Conservation (phyloP, 2,888 invertebrate genomes). For the Drosophila emarginata region DNA sequence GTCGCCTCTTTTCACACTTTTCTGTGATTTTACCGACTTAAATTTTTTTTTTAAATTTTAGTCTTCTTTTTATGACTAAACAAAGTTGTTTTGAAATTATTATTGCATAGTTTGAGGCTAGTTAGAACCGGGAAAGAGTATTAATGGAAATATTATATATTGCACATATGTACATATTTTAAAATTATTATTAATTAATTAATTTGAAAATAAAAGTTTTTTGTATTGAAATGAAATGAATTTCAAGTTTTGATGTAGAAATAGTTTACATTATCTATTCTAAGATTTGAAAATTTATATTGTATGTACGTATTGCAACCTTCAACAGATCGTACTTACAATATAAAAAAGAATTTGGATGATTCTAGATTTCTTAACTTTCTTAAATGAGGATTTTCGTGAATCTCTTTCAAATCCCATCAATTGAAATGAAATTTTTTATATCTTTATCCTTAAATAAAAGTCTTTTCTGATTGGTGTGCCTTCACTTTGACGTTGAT, state of each 20-base stretch:
- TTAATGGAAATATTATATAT: not conserved
- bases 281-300: too few species aligned
- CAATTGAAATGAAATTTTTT: not conserved
- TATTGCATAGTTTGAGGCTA: not conserved
- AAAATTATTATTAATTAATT: too few species aligned
- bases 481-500: not conserved
- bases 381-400: not conserved
- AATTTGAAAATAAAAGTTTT: too few species aligned
- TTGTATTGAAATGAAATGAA: too few species aligned
- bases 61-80: slow-evolving; percentile 9
- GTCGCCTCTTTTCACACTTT: slow-evolving; percentile 30
- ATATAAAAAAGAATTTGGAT: too few species aligned
- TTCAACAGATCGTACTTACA: too few species aligned
- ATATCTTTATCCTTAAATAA: not conserved
- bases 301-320: too few species aligned
- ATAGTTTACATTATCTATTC: too few species aligned
- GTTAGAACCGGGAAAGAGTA: not conserved
- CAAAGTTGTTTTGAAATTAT: not conserved
- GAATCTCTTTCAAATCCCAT: not conserved
- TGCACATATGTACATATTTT: too few species aligned
- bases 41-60: slow-evolving; percentile 7
- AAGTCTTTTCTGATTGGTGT: not conserved
- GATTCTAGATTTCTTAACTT: not conserved
- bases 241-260: too few species aligned
- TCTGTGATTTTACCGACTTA: slow-evolving; percentile 13